Conservation (phyloP, 2,797 vertebrate genomes). For the Artibeus lituratus region DNA sequence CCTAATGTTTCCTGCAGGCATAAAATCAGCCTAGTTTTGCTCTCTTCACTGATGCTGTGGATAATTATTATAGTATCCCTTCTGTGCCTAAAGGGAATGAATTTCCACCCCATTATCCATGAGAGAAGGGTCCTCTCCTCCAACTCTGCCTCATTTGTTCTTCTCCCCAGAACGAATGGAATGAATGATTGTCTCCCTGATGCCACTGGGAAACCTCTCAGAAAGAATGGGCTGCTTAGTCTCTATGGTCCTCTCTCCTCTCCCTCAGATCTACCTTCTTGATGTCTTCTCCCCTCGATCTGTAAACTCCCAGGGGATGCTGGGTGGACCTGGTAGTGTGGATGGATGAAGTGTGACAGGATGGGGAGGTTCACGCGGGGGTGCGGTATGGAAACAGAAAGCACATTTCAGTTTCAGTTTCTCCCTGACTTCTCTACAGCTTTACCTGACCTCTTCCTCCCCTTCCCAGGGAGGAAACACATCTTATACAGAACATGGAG, state of each 20-base stretch:
- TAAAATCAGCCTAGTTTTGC: neutral
- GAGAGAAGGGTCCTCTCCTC: neutral
- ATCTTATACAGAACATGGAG: neutral
- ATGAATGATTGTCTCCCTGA: neutral
- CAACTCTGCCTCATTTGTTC: neutral
- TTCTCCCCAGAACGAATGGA: neutral
- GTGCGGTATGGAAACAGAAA: neutral
- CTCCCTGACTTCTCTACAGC: neutral
- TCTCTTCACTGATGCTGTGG: neutral
- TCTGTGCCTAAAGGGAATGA: neutral
- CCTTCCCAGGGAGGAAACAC: neutral
- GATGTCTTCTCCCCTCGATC: neutral
- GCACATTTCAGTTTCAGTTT: neutral
- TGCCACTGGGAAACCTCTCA: neutral
- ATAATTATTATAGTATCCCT: neutral
- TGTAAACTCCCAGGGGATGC: neutral
- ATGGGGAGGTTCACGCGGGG: neutral
- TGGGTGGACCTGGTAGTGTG: neutral
- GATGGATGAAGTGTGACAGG: rapidly evolving
- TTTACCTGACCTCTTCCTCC: neutral
- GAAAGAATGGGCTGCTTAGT: neutral
- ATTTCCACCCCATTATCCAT: neutral
- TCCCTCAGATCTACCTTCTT: neutral
- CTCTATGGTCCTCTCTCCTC: neutral
- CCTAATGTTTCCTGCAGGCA: neutral